phyloP scores from a whole-genome alignment of 2,797 vertebrate genomes.

The Spinibarbus caldwelli region DNA sequence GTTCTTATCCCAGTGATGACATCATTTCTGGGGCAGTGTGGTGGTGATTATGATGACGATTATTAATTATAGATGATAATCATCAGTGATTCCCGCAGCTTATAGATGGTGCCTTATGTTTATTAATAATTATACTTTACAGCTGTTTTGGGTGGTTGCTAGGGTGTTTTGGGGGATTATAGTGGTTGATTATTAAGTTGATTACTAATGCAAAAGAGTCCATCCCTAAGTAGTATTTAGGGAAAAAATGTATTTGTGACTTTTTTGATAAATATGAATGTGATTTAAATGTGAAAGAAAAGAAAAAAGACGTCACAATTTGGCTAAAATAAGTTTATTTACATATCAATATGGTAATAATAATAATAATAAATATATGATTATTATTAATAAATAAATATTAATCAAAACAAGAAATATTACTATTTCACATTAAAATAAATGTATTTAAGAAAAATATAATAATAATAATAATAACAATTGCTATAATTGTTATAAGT shows the following conservation, averaged over 20 bases:
- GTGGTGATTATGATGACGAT: neutral
- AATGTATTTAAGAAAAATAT: no score
- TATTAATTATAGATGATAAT: neutral
- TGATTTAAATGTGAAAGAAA: no score
- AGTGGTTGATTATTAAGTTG: neutral
- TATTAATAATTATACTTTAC: neutral
- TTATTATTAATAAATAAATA: no score
- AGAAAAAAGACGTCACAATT: no score
- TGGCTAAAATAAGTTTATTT: no score
- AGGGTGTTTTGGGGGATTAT: neutral
- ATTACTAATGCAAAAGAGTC: neutral
- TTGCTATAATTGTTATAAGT: no score
- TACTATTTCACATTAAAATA: no score
- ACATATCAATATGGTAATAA: neutral
- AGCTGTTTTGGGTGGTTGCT: neutral
- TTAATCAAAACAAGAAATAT: no score
- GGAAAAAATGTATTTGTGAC: neutral
- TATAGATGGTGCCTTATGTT: neutral
- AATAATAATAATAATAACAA: no score
- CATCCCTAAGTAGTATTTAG: no score
- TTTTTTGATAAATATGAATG: no score
- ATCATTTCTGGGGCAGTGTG: neutral
- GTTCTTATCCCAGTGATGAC: neutral
- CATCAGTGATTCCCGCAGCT: neutral
- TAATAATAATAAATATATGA: neutral